Percentiles rank a stretch among this genome's conserved stretches.
Evolutionary conservation across 2,888 invertebrate genomes (phyloP).

Genomic region (Phoronis australis): DNA sequence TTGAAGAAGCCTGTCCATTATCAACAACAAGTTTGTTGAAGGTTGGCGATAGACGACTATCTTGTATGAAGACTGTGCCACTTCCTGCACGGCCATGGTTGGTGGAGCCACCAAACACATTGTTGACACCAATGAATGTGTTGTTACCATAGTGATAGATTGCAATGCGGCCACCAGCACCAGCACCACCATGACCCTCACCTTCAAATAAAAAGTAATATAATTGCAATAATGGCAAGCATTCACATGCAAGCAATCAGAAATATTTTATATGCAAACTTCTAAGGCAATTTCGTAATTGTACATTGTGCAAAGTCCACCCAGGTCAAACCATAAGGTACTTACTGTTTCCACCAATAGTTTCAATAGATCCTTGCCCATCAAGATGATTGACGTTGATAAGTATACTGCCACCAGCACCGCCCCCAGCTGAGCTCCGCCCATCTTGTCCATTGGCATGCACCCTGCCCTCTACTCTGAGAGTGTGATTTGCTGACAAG

Average conservation of each 20-base stretch:
- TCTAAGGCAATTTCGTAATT: too few species aligned
- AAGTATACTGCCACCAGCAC: slow-evolving; percentile 30
- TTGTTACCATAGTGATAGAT: slow-evolving; percentile 26
- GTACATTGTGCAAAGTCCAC: not conserved
- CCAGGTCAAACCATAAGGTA: not conserved
- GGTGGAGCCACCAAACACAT: slow-evolving; percentile 24
- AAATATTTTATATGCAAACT: too few species aligned
- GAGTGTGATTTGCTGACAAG: slow-evolving; percentile 19
- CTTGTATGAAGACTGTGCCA: slow-evolving; percentile 26
- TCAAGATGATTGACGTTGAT: slow-evolving; percentile 23
- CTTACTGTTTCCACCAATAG: slow-evolving; percentile 22
- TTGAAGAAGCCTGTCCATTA: slow-evolving; percentile 20
- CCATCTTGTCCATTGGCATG: slow-evolving; percentile 32
- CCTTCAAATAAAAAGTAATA: slow-evolving; percentile 13
- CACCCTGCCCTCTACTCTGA: slow-evolving; percentile 33
- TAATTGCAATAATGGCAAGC: too few species aligned
- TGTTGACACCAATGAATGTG: slow-evolving; percentile 25
- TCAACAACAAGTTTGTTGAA: slow-evolving; percentile 16
- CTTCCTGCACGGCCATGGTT: slow-evolving; percentile 22
- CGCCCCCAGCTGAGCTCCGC: slow-evolving; percentile 20
- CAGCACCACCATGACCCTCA: slow-evolving; percentile 23
- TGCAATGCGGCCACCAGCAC: slow-evolving; percentile 33
- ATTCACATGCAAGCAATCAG: too few species aligned
- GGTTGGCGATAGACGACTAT: slow-evolving; percentile 8
- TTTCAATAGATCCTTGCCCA: slow-evolving; percentile 29